Evolutionary conservation across 1,140 invertebrate genomes (phyloP).

Genomic region (Dolichoris vasculosae): DNA sequence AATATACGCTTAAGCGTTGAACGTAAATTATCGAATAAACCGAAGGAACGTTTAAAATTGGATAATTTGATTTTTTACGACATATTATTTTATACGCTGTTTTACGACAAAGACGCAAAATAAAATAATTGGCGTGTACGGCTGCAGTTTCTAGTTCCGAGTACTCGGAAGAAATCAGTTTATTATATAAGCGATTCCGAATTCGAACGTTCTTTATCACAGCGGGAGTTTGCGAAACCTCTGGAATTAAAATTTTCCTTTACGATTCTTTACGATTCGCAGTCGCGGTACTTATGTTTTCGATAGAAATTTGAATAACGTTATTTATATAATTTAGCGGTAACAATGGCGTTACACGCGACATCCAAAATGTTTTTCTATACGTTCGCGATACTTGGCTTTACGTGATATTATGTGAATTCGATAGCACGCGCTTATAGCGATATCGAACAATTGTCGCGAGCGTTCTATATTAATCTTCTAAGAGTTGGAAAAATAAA

Average conservation of each 20-base stretch:
- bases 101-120: neutral
- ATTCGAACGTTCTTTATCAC: neutral
- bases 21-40: neutral
- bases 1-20: neutral
- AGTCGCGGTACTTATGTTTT: neutral
- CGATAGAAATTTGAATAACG: neutral
- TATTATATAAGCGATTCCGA: neutral
- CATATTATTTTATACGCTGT: neutral
- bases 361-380: neutral
- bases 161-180: neutral
- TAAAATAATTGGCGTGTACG: neutral
- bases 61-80: neutral
- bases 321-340: neutral
- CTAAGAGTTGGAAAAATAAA: neutral
- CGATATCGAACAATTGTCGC: neutral
- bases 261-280: neutral
- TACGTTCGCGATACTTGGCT: neutral
- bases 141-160: neutral
- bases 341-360: neutral
- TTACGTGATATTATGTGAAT: conserved; percentile 31
- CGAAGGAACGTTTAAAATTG: neutral
- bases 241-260: neutral
- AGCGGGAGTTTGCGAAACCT: neutral
- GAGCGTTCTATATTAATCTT: neutral
- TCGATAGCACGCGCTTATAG: conserved; percentile 4